Percentiles rank a stretch among this genome's conserved stretches.
Conservation (phyloP, 2,888 invertebrate species). For the Magallana nippona region DNA sequence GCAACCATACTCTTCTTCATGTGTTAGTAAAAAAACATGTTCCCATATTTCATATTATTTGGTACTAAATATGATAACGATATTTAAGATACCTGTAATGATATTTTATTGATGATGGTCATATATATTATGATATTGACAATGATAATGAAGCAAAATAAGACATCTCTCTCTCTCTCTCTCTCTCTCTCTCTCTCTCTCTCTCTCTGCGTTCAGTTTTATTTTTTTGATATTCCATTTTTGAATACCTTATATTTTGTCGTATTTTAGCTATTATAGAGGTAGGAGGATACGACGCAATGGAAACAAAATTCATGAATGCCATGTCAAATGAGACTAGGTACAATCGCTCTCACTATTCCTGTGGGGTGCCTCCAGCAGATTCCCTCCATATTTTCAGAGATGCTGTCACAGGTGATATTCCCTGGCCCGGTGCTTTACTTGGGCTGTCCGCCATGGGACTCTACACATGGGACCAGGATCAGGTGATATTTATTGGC, state of each 20-base stretch:
- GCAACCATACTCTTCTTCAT: constrained; percentile 78
- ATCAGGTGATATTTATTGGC: constrained; percentile 69
- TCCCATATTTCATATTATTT: too few species aligned
- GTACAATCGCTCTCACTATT: constrained; percentile 61
- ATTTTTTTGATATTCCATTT: neutral
- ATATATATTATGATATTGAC: neutral
- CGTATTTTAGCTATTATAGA: constrained; percentile 56
- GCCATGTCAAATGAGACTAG: constrained; percentile 78
- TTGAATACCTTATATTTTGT: too few species aligned
- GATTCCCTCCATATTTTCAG: constrained; percentile 73
- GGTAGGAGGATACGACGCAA: constrained; percentile 81
- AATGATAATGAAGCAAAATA: neutral
- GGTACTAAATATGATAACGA: too few species aligned
- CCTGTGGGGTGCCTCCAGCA: constrained; percentile 72
- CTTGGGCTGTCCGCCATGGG: constrained; percentile 75
- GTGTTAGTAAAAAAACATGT: constrained; percentile 50
- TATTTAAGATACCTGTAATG: too few species aligned
- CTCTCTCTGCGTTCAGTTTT: too few species aligned
- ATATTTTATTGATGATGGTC: neutral
- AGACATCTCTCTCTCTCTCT: too few species aligned
- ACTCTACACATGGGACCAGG: constrained; percentile 78
- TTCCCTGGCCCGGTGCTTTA: constrained; percentile 77
- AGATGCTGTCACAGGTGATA: constrained; percentile 68
- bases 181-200: too few species aligned
- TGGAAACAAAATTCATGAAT: constrained; percentile 78